Evolutionary conservation across 2,797 vertebrate genomes (phyloP).

Genomic region (Petrocephalus sullivani): DNA sequence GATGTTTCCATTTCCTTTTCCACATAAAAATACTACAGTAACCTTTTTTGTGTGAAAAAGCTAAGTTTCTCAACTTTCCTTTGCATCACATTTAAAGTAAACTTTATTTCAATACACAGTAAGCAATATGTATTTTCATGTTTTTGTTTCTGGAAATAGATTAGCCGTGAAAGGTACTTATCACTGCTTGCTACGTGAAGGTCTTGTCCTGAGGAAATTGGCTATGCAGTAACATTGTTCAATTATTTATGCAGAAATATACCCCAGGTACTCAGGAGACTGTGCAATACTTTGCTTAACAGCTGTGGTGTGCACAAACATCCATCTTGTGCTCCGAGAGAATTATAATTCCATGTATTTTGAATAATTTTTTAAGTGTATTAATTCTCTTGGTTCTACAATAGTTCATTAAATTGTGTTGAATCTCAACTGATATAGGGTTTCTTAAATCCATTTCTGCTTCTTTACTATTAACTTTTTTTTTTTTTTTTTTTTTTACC

Average conservation of each 20-base stretch:
- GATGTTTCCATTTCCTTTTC: background rate
- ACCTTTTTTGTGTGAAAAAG: background rate
- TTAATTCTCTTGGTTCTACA: background rate
- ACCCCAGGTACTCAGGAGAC: background rate
- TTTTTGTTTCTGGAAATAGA: background rate
- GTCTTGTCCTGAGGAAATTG: background rate
- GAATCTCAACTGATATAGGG: background rate
- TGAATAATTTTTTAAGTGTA: background rate
- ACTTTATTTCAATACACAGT: background rate
- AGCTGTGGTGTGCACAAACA: background rate
- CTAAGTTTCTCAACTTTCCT: background rate
- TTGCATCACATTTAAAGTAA: background rate
- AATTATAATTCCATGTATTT: background rate
- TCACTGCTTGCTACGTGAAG: background rate
- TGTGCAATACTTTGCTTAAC: background rate
- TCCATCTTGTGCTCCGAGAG: background rate
- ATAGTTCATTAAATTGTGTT: background rate
- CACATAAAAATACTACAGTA: background rate
- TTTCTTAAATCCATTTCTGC: background rate
- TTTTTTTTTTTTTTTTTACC: background rate
- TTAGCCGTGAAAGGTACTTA: background rate
- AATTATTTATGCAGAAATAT: constrained; percentile 12
- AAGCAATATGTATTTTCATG: background rate
- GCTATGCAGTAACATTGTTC: background rate
- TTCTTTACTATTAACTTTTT: background rate